Conservation (phyloP, 1,140 invertebrate genomes). For the Bombus waltoni region DNA sequence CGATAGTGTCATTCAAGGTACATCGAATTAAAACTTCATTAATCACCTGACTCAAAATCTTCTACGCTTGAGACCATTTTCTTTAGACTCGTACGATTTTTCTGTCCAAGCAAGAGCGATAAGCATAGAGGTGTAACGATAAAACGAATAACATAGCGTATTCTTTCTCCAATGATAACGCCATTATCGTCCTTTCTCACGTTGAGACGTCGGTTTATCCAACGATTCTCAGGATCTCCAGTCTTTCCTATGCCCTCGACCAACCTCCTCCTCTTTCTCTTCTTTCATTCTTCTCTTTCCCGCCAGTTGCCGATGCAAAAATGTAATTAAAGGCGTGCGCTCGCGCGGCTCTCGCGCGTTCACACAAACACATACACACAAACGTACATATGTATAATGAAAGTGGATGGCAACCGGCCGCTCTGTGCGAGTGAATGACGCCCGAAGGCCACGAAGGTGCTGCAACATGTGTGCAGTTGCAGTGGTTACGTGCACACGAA, state of each 20-base stretch:
- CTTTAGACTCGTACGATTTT: not conserved
- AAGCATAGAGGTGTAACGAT: too few relatives aligned
- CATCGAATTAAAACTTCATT: not conserved
- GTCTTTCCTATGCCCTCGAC: conserved; percentile 41
- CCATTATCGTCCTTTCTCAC: conserved; percentile 26
- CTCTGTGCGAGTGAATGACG: conserved; percentile 79
- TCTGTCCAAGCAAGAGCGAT: too few relatives aligned
- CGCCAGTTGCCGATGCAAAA: conserved; percentile 76
- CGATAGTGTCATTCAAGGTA: not conserved
- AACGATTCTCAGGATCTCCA: conserved; percentile 37
- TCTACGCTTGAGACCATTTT: too few relatives aligned
- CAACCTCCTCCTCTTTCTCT: conserved; percentile 37
- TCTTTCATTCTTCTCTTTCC: conserved; percentile 43
- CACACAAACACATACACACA: not conserved
- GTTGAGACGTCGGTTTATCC: conserved; percentile 22
- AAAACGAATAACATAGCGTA: conserved; percentile 1
- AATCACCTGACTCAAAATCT: not conserved
- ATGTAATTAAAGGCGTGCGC: conserved; percentile 79
- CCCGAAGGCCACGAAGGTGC: conserved; percentile 80
- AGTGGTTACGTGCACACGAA: conserved; percentile 52
- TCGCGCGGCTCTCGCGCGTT: conserved; percentile 42
- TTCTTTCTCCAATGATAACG: conserved; percentile 12
- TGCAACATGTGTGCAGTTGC: conserved; percentile 71
- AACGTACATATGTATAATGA: conserved; percentile 67
- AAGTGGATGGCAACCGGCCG: conserved; percentile 78